A percentile compares a stretch with the other conserved stretches of the same genome.
Evolutionary conservation across 2,797 vertebrate species (phyloP).

Genomic region (Ciconia nigra): DNA sequence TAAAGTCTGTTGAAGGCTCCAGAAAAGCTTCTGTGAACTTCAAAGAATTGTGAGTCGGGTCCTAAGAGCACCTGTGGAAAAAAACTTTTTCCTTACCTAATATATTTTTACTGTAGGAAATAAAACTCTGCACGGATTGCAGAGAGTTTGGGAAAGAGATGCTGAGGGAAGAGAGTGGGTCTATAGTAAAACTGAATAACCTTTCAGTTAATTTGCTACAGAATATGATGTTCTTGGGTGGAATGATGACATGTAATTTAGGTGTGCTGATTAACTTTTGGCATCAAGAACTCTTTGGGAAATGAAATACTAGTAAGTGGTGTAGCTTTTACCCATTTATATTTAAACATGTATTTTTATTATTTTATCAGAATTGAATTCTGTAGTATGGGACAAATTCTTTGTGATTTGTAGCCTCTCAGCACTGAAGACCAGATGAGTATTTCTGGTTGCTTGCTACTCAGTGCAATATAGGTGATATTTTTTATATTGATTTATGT

Average conservation of each 20-base stretch:
- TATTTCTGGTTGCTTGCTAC: neutral
- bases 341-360: neutral
- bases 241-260: neutral
- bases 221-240: neutral
- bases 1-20: neutral
- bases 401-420: neutral
- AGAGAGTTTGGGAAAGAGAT: neutral
- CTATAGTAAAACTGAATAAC: neutral
- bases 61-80: neutral
- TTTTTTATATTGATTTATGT: neutral
- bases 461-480: neutral
- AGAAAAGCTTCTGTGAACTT: neutral
- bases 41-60: neutral
- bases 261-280: neutral
- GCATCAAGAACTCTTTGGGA: neutral
- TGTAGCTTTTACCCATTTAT: neutral
- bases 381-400: neutral
- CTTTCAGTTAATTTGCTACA: neutral
- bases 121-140: neutral
- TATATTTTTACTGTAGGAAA: neutral
- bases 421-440: neutral
- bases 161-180: neutral
- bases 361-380: neutral
- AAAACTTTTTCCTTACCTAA: neutral
- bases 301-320: neutral